A percentile compares a stretch with the other conserved stretches of the same genome.
Evolutionary conservation across 2,797 vertebrate genomes (phyloP).

Genomic region (Heliangelus exortis): DNA sequence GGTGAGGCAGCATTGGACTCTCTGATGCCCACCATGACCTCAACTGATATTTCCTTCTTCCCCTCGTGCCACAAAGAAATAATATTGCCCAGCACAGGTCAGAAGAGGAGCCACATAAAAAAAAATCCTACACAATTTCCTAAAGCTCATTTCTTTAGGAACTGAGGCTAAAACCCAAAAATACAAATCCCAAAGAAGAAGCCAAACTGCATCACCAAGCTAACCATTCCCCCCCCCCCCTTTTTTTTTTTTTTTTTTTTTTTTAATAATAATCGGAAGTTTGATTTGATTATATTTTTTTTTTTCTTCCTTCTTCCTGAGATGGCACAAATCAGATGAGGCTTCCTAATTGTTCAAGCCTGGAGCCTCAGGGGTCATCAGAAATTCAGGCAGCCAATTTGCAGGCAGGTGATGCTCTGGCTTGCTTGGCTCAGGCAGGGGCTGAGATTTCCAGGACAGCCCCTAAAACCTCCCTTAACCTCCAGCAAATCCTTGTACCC

Average conservation of each 20-base stretch:
- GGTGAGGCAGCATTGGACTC: background rate
- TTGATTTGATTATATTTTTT: background rate
- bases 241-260: background rate
- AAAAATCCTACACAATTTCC: accelerated
- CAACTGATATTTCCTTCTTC: background rate
- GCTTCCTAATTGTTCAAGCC: background rate
- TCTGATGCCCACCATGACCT: accelerated
- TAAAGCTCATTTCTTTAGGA: background rate
- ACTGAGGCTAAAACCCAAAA: background rate
- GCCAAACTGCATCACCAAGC: background rate
- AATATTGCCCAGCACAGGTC: background rate
- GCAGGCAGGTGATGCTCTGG: background rate
- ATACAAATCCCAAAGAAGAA: background rate
- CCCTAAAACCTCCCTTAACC: background rate
- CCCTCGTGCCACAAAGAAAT: background rate
- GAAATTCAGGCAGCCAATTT: slow-evolving; percentile 39
- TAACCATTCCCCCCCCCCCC: background rate
- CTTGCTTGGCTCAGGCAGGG: background rate
- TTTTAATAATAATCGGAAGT: background rate
- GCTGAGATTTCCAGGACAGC: slow-evolving; percentile 18
- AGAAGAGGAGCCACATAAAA: background rate
- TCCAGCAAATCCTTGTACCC: background rate
- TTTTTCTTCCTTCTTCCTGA: background rate
- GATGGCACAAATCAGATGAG: background rate
- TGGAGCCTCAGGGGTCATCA: slow-evolving; percentile 5